These are phyloP conservation scores for Orientallactaga bullata DNA, from an alignment of 2,113 vertebrate species.

Conservation along the genomic window DNA sequence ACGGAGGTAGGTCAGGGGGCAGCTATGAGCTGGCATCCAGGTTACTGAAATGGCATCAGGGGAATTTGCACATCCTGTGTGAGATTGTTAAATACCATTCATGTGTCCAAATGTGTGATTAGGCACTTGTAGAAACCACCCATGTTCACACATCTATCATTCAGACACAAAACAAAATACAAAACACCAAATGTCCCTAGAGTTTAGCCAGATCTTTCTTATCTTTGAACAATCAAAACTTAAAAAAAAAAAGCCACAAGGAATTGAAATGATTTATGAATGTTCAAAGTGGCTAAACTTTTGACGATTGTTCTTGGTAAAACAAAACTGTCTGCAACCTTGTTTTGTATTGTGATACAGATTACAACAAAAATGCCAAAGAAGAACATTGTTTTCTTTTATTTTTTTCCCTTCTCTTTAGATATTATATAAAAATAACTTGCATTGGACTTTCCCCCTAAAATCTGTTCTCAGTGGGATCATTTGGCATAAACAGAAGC, in stretches of 20 bases:
- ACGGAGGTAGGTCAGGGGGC: neutral
- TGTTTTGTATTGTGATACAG: slow-evolving; percentile 50
- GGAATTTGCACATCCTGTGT: slow-evolving; percentile 27
- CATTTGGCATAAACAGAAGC: neutral
- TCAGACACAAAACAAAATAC: slow-evolving; percentile 74
- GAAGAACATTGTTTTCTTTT: slow-evolving; percentile 53
- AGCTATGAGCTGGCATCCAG: neutral
- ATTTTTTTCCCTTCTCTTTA: slow-evolving; percentile 45
- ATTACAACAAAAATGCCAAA: slow-evolving; percentile 48
- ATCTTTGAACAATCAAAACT: slow-evolving; percentile 77
- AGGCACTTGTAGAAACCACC: slow-evolving; percentile 65
- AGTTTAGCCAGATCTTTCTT: slow-evolving; percentile 78
- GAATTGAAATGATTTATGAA: slow-evolving; percentile 69
- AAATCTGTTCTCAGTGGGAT: slow-evolving; percentile 47
- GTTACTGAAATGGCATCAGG: neutral
- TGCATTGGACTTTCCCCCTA: neutral
- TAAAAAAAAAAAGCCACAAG: slow-evolving; percentile 52
- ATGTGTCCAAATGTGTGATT: slow-evolving; percentile 71
- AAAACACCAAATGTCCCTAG: slow-evolving; percentile 79
- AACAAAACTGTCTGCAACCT: slow-evolving; percentile 62
- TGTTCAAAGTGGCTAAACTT: slow-evolving; percentile 67
- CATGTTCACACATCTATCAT: slow-evolving; percentile 79
- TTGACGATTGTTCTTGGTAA: slow-evolving; percentile 65
- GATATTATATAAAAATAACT: neutral
- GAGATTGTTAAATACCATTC: slow-evolving; percentile 72